Evolutionary conservation across 2,888 invertebrate species (phyloP).

Genomic region (Agonopterix alstromeriana): DNA sequence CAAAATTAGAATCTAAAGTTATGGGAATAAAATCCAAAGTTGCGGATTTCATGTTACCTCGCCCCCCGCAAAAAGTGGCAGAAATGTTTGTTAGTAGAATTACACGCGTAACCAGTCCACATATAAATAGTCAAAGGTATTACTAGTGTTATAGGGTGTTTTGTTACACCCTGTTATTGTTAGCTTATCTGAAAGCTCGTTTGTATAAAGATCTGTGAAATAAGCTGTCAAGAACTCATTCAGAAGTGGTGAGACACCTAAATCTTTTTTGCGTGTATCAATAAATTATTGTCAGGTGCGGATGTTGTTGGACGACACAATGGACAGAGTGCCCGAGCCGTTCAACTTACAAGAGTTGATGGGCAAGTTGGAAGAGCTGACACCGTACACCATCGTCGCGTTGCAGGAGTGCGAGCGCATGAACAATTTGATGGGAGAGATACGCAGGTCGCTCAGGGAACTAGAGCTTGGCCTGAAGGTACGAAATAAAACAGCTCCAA

Average conservation of each 20-base stretch:
- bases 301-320: slow-evolving; percentile 86
- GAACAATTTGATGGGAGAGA: slow-evolving; percentile 90
- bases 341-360: slow-evolving; percentile 92
- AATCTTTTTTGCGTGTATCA: not conserved
- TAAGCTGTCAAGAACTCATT: not conserved
- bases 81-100: too few species aligned
- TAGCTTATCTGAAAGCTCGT: too few species aligned
- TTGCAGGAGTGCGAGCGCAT: slow-evolving; percentile 96
- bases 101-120: too few species aligned
- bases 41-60: too few species aligned
- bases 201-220: not conserved
- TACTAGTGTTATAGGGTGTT: too few species aligned
- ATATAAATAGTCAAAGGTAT: too few species aligned
- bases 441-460: slow-evolving; percentile 88
- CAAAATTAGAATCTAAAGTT: too few species aligned
- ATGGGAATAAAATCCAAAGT: too few species aligned
- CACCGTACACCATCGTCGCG: slow-evolving; percentile 94
- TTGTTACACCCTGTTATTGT: too few species aligned
- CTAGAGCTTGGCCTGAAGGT: slow-evolving; percentile 93
- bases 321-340: slow-evolving; percentile 92
- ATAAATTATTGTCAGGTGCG: slow-evolving; percentile 74
- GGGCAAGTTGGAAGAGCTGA: slow-evolving; percentile 91
- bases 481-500: not conserved
- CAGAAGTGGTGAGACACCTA: too few species aligned
- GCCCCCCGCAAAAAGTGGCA: too few species aligned